Evolutionary conservation across 2,888 invertebrate genomes (phyloP).

Genomic region (Isoperla grammatica): DNA sequence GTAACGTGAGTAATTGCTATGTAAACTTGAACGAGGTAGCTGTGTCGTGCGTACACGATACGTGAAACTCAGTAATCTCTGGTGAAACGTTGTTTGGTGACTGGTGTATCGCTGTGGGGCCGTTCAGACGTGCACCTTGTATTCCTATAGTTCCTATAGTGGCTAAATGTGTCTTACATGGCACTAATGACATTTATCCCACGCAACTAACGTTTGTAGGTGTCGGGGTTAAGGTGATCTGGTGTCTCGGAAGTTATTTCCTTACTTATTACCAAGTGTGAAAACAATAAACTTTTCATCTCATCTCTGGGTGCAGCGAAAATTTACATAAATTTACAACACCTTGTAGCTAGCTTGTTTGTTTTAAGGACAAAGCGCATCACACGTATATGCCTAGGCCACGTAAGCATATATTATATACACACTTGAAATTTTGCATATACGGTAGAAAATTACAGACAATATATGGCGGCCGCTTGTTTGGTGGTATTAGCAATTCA

Average conservation of each 20-base stretch:
- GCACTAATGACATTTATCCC: too few relatives aligned
- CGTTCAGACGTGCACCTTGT: too few relatives aligned
- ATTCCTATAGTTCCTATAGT: too few relatives aligned
- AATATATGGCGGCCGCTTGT: constrained; percentile 12
- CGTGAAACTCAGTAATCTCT: too few relatives aligned
- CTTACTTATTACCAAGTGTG: constrained; percentile 3
- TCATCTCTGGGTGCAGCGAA: constrained; percentile 1
- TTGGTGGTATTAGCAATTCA: constrained; percentile 17
- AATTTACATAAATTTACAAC: constrained; percentile 9
- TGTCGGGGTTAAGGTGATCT: neutral
- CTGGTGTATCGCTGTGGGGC: too few relatives aligned
- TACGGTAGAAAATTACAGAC: constrained; percentile 8
- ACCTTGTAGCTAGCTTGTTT: constrained; percentile 8
- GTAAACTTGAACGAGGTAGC: too few relatives aligned
- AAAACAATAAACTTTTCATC: constrained; percentile 10
- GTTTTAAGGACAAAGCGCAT: neutral
- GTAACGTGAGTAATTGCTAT: too few relatives aligned
- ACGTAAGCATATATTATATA: neutral
- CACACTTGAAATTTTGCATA: neutral
- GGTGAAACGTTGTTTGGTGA: too few relatives aligned
- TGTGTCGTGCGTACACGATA: too few relatives aligned
- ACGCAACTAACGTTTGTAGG: too few relatives aligned
- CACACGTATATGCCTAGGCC: too few relatives aligned
- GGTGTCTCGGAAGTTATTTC: neutral
- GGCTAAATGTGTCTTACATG: too few relatives aligned